These are phyloP conservation scores for Rapana venosa DNA, from an alignment of 2,888 invertebrate genomes.

Conservation along the genomic window DNA sequence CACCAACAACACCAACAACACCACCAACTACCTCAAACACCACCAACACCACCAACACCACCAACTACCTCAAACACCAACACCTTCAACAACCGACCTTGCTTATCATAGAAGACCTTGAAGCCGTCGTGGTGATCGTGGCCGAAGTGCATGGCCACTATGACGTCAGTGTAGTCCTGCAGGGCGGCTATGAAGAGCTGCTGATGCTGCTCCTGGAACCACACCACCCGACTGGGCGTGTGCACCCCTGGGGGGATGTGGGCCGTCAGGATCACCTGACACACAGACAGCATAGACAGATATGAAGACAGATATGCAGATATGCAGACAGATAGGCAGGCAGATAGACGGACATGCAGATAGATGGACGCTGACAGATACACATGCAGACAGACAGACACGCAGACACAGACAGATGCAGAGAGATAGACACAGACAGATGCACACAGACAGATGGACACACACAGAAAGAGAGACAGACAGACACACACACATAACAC, in stretches of 20 bases:
- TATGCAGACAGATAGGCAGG: too few species aligned
- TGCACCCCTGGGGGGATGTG: slow-evolving; percentile 81
- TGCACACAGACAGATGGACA: too few species aligned
- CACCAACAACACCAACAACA: background rate
- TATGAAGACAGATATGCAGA: too few species aligned
- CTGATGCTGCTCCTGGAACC: slow-evolving; percentile 76
- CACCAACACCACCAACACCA: too few species aligned
- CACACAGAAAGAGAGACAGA: too few species aligned
- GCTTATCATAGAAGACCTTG: slow-evolving; percentile 61
- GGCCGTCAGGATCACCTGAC: slow-evolving; percentile 91
- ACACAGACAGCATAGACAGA: background rate
- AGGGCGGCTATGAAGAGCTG: slow-evolving; percentile 67
- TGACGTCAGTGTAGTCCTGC: slow-evolving; percentile 70
- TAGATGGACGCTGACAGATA: too few species aligned
- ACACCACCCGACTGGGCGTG: slow-evolving; percentile 65
- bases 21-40: slow-evolving; percentile 11
- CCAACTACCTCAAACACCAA: too few species aligned
- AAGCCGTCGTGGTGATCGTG: slow-evolving; percentile 75
- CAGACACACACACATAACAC: too few species aligned
- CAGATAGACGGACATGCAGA: too few species aligned
- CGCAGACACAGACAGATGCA: too few species aligned
- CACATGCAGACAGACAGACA: too few species aligned
- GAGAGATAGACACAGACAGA: too few species aligned
- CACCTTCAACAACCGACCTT: slow-evolving; percentile 25
- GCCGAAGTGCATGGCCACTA: slow-evolving; percentile 74